Percentiles rank a stretch among this genome's conserved stretches.
Evolutionary conservation across 2,888 invertebrate genomes (phyloP).

Genomic region (Beris chalybata): DNA sequence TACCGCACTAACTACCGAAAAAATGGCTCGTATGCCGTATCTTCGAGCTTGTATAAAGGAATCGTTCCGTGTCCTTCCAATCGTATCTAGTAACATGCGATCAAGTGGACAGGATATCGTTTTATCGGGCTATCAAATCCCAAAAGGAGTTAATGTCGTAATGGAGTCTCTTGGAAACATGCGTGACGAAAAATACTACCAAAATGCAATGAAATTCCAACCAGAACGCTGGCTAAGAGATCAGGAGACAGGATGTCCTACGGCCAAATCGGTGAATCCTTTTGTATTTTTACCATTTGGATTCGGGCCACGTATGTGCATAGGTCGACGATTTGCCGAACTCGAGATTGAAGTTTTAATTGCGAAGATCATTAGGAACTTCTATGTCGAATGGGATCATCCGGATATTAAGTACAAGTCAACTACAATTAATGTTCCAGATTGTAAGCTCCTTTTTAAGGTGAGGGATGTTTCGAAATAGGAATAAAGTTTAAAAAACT

Average conservation of each 20-base stretch:
- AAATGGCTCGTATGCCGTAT: conserved; percentile 61
- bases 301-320: conserved; percentile 69
- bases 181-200: conserved; percentile 65
- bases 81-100: conserved; percentile 62
- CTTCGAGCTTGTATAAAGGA: conserved; percentile 77
- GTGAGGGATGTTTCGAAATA: conserved; percentile 46
- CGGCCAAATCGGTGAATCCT: conserved; percentile 44
- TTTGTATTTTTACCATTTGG: conserved; percentile 66
- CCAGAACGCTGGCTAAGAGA: conserved; percentile 64
- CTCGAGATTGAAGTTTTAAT: conserved; percentile 66
- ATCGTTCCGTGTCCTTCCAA: conserved; percentile 65
- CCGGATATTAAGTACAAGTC: conserved; percentile 46
- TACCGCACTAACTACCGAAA: conserved; percentile 54
- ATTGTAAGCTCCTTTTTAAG: conserved; percentile 52
- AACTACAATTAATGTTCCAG: conserved; percentile 48
- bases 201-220: conserved; percentile 63
- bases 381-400: conserved; percentile 47
- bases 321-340: conserved; percentile 74
- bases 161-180: conserved; percentile 70
- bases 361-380: conserved; percentile 52
- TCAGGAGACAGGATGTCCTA: conserved; percentile 41
- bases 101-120: conserved; percentile 61
- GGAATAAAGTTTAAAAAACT: no score
- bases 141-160: conserved; percentile 68
- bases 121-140: conserved; percentile 66